Evolutionary conservation across 2,797 vertebrate genomes (phyloP), one percentile per base, ranked within the genome.

Genomic region (Urophycis tenuis): DNA sequence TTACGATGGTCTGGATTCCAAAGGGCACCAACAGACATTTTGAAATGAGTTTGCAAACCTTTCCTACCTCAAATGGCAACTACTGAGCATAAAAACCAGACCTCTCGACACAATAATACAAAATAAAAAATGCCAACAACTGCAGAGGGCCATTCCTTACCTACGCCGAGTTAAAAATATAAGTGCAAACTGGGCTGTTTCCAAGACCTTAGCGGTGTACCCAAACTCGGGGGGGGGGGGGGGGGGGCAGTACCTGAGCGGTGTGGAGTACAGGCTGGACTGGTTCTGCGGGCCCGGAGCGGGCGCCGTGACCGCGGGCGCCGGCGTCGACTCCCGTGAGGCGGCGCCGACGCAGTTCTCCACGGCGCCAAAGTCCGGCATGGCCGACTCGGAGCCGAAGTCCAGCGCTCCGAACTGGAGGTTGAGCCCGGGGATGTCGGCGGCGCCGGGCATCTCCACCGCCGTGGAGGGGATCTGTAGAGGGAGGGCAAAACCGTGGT

Each of bases 381-480:
- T 84, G 0, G 94, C 90, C 0, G 96, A 92, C 89, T 98, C 97
- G 2, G 96, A 95, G 84, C 96, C 96, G 85, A 98, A 99, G 88
- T 98, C 96, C 74, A 99, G 87, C 31, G 97, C 96, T 69, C 97
- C 97, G 84, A 99, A 99, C 86, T 98, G 97, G 84, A 98, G 95
- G 85, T 98, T 97, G 78, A 99, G 92, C 35, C 95, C 96, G 0
- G 95, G 94, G 75, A 98, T 80, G 9, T 99, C 97, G 14, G 96
- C 90, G 11, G 95, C 95, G 77, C 95, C 96, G 10, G 97, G 96
- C 97, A 98, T 98, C 89, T 99, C 97, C 80, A 99, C 97, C 2
- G 97, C 97, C 33, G 96, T 96, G 41, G 94, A 91, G 45, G 97
- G 96, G 86, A 96, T 97, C 97, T 99, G 87, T 15, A 39, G 70